Conservation (phyloP, 2,797 vertebrate genomes). For the Lophotriccus pileatus region DNA sequence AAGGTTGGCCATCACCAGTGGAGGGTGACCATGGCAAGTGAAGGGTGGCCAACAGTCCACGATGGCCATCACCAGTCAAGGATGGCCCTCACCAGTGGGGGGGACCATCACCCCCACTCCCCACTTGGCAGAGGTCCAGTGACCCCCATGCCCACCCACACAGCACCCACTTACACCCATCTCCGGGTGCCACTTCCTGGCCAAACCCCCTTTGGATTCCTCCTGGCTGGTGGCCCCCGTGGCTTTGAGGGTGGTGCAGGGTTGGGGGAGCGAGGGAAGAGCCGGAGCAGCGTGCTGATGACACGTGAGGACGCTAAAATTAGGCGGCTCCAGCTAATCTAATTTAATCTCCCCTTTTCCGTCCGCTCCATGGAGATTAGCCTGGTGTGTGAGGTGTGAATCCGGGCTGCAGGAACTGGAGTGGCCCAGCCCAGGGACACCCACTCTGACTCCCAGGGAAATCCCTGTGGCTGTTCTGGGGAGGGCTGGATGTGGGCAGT, state of each 20-base stretch:
- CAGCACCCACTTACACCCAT: accelerated
- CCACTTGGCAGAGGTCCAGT: not conserved
- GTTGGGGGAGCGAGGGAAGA: not conserved
- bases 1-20: not conserved
- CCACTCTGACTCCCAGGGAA: accelerated
- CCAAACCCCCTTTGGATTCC: not conserved
- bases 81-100: not conserved
- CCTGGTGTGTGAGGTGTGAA: accelerated
- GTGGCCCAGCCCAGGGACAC: not conserved
- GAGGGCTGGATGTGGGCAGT: not conserved
- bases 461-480: accelerated
- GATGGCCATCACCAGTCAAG: accelerated
- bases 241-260: not conserved
- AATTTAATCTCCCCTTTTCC: constrained; percentile 23
- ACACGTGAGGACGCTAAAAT: not conserved
- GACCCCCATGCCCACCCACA: not conserved
- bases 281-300: not conserved
- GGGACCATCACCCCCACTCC: not conserved
- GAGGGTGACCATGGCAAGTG: accelerated
- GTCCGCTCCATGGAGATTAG: not conserved
- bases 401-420: not conserved
- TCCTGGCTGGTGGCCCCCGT: not conserved
- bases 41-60: not conserved
- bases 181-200: accelerated
- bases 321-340: not conserved